Percentiles rank a stretch among this genome's conserved stretches.
Conservation (phyloP, 2,113 vertebrate genomes). For the Chaetorhynchus papuensis region DNA sequence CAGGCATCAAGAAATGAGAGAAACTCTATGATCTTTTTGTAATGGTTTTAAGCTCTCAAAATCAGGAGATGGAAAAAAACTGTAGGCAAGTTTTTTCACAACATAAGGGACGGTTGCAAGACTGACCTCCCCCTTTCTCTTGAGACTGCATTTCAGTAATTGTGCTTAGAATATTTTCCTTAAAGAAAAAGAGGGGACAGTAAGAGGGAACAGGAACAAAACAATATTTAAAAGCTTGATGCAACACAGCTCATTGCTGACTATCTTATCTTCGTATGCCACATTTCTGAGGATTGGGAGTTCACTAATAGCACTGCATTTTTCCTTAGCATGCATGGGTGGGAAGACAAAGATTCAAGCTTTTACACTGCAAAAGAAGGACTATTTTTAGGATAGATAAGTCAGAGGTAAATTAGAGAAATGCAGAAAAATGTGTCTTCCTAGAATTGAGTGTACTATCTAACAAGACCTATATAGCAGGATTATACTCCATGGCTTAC, state of each 20-base stretch:
- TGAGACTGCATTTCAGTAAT: background rate
- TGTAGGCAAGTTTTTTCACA: background rate
- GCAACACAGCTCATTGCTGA: background rate
- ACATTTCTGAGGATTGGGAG: background rate
- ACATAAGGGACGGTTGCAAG: background rate
- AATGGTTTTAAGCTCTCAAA: background rate
- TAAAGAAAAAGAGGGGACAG: background rate
- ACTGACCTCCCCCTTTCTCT: background rate
- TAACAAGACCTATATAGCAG: slow-evolving; percentile 22
- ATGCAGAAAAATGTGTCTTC: slow-evolving; percentile 33
- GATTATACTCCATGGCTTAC: slow-evolving; percentile 43
- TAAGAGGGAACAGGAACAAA: background rate
- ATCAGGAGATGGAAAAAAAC: background rate
- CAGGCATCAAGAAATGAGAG: background rate
- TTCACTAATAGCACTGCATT: background rate
- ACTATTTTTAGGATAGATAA: background rate
- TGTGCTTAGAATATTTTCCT: background rate
- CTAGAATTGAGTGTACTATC: slow-evolving; percentile 22
- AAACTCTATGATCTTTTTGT: background rate
- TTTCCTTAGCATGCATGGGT: background rate
- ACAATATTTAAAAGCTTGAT: background rate
- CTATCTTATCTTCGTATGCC: background rate
- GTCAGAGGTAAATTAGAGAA: slow-evolving; percentile 5
- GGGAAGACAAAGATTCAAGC: background rate
- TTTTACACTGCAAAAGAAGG: background rate